Conservation (phyloP, 2,888 invertebrate species). For the Caenorhabditis uteleia region DNA sequence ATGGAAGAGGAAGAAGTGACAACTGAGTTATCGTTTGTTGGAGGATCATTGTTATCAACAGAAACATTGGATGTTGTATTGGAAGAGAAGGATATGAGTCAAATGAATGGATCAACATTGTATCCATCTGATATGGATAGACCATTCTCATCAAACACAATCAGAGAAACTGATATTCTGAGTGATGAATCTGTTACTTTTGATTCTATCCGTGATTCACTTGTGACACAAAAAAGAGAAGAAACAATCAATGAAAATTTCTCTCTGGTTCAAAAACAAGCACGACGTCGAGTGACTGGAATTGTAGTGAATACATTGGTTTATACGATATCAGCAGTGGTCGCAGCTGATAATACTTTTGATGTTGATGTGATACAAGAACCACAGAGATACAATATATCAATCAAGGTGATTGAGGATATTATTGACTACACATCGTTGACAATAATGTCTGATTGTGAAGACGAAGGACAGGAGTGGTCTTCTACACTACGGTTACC, state of each 20-base stretch:
- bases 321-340: constrained; percentile 32
- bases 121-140: too few relatives aligned
- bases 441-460: constrained; percentile 41
- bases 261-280: constrained; percentile 15
- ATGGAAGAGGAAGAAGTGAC: constrained; percentile 31
- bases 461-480: constrained; percentile 31
- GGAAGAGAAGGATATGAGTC: constrained; percentile 51
- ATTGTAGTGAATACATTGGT: constrained; percentile 31
- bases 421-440: constrained; percentile 50
- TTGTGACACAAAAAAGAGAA: constrained; percentile 1
- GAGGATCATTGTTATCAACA: constrained; percentile 19
- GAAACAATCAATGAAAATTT: constrained; percentile 27
- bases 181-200: constrained; percentile 43
- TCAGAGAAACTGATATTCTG: constrained; percentile 61
- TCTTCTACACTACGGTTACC: constrained; percentile 4
- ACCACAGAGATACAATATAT: constrained; percentile 43
- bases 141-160: constrained; percentile 27
- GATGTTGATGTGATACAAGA: constrained; percentile 56
- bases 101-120: constrained; percentile 42
- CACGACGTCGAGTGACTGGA: constrained; percentile 35
- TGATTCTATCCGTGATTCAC: constrained; percentile 7
- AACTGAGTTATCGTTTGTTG: constrained; percentile 25
- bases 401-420: constrained; percentile 52
- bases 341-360: constrained; percentile 49
- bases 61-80: constrained; percentile 48